phyloP scores from a whole-genome alignment of 2,113 vertebrate genomes.

The Cariama cristata region DNA sequence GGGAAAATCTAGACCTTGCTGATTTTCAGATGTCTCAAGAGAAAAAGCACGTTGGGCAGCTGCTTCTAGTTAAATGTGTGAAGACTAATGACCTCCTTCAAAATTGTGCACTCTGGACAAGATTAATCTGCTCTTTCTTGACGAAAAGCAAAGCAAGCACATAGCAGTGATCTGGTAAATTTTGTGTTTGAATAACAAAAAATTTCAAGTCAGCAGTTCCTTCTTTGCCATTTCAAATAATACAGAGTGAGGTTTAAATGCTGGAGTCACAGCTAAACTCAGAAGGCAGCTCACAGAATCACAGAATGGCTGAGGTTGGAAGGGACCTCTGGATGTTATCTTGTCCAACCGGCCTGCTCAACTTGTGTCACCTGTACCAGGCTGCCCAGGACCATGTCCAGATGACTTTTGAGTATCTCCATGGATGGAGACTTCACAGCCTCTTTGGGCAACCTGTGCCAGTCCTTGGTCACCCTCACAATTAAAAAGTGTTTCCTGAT shows the following conservation, averaged over 20 bases:
- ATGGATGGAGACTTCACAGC: not conserved
- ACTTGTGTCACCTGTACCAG: not conserved
- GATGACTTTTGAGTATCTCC: not conserved
- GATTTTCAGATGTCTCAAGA: not conserved
- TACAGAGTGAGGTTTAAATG: not conserved
- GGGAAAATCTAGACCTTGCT: not conserved
- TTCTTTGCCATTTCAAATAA: not conserved
- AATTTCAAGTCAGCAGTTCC: not conserved
- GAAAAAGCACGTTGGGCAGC: not conserved
- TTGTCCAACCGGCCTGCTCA: not conserved
- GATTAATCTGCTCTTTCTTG: conserved; percentile 20
- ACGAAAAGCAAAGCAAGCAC: conserved; percentile 29
- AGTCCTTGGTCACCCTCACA: not conserved
- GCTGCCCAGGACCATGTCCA: not conserved
- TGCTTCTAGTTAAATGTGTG: not conserved
- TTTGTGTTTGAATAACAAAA: conserved; percentile 14
- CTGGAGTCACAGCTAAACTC: not conserved
- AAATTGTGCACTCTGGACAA: not conserved
- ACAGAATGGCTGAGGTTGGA: not conserved
- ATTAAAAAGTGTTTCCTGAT: not conserved
- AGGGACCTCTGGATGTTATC: not conserved
- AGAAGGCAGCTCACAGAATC: not conserved
- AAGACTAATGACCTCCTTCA: not conserved
- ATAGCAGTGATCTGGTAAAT: not conserved
- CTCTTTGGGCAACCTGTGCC: not conserved